Percentiles rank a stretch among this genome's conserved stretches.
Conservation (phyloP, 1,140 invertebrate species). For the Drepana arcuata region DNA sequence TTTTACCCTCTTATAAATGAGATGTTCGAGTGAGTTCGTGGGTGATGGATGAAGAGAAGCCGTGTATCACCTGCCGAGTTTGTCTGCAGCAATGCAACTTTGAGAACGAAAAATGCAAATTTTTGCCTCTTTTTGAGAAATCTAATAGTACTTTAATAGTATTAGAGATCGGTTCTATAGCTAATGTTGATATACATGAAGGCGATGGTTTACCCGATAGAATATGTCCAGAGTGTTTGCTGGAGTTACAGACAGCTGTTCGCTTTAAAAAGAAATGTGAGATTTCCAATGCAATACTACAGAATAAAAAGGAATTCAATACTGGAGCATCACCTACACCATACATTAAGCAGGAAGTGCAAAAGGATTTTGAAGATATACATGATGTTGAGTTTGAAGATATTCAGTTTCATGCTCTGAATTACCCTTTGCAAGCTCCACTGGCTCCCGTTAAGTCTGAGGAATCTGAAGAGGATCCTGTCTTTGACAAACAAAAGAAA, state of each 20-base stretch:
- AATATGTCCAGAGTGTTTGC: conserved; percentile 41
- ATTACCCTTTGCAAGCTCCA: background rate
- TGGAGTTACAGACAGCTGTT: conserved; percentile 34
- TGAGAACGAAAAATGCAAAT: conserved; percentile 1
- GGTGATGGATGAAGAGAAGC: background rate
- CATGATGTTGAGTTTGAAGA: conserved; percentile 6
- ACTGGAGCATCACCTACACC: conserved; percentile 3
- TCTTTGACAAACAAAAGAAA: conserved; percentile 10
- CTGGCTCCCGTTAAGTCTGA: background rate
- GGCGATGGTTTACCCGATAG: conserved; percentile 39
- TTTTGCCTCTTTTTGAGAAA: conserved; percentile 30
- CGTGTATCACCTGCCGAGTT: background rate
- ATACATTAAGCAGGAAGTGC: conserved; percentile 18
- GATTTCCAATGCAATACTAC: conserved; percentile 23
- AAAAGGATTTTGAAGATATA: conserved; percentile 3
- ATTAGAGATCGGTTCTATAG: conserved; percentile 35
- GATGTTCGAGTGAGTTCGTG: no score
- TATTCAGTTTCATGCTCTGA: no score
- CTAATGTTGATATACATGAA: conserved; percentile 35
- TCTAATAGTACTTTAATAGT: conserved; percentile 31
- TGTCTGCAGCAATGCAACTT: background rate
- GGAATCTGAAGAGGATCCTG: conserved; percentile 2
- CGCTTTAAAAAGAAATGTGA: conserved; percentile 51
- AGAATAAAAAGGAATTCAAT: conserved; percentile 8
- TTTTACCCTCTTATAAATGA: no score